Evolutionary conservation across 2,888 invertebrate genomes (phyloP), one percentile per base, ranked within the genome.

Genomic region (Lithosia quadra): DNA sequence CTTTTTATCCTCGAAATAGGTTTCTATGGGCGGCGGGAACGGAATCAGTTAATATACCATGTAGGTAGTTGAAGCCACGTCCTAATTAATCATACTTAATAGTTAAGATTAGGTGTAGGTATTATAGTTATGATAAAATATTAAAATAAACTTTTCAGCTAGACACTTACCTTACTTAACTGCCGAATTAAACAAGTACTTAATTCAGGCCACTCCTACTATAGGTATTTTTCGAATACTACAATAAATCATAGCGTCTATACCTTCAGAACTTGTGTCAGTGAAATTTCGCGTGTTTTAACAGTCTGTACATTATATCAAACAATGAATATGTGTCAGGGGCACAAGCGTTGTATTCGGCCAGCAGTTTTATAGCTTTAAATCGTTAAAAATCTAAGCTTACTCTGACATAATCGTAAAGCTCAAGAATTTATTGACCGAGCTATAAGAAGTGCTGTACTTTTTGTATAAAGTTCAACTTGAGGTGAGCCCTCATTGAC

Each of bases 301-400:
- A 80, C 80, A 80, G 84, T 87, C 85, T 88, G 88, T 81, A 88
- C 86, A 88, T 86, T 86, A 28, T 84, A 88, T 90, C 89, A 89
- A 88, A 86, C 85, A 79, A 74, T 68, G 81, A 74, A 91, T 88
- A 85, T 74, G 83, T 89, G 93, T 90, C 93, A 93, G 88, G 92
- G 92, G 85, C 90, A 76, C 72, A 68, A 68, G 77, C 64, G 75
- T 61, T 63, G 59, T 56, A 70, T 69, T 74, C 56, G 72, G 70
- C 68, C 71, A 68, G 43, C 21, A 34, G 63, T 34, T 56, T 63
- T 73, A 59, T 68, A 10, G 21, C 36, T 53, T 55, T 63, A 79
- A 79, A 79, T 76, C 67, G 59, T 63, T 69, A 58, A 71, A 74
- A 67, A 57, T 62, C 67, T 68, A 68, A 71, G 60, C 34, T 70